Evolutionary conservation across 1,140 invertebrate species (phyloP).

Genomic region (Drepana arcuata): DNA sequence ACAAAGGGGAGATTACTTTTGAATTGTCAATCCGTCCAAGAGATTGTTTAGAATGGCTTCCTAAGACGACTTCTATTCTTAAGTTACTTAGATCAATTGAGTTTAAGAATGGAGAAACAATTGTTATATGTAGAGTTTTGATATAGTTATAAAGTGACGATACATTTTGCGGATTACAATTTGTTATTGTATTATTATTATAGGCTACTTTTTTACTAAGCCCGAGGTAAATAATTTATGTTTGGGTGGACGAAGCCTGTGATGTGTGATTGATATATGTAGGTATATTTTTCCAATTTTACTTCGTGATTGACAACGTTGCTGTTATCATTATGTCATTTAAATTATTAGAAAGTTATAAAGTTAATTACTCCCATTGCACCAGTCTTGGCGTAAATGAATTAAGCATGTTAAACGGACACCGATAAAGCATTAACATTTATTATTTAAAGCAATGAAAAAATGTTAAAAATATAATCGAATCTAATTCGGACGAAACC

Average conservation of each 20-base stretch:
- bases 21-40: no score
- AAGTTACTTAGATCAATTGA: no score
- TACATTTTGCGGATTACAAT: no score
- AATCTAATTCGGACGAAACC: constrained; percentile 35
- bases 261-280: not conserved
- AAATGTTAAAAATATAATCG: constrained; percentile 35
- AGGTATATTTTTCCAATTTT: not conserved
- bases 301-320: no score
- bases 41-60: no score
- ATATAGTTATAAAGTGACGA: no score
- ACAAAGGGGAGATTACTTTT: no score
- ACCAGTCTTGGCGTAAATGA: constrained; percentile 5
- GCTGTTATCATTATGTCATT: constrained; percentile 2
- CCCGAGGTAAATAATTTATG: not conserved
- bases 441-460: constrained; percentile 27
- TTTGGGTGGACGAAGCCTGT: not conserved
- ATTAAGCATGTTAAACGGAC: constrained; percentile 11
- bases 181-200: not conserved
- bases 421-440: constrained; percentile 15
- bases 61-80: no score
- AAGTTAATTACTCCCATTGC: constrained; percentile 5
- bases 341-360: not conserved
- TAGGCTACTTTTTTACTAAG: not conserved
- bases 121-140: no score
- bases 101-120: no score